Percentiles rank a stretch among this genome's conserved stretches.
These are phyloP conservation scores for Dasyurus viverrinus DNA, from an alignment of 2,113 vertebrate genomes.

Conservation along the genomic window DNA sequence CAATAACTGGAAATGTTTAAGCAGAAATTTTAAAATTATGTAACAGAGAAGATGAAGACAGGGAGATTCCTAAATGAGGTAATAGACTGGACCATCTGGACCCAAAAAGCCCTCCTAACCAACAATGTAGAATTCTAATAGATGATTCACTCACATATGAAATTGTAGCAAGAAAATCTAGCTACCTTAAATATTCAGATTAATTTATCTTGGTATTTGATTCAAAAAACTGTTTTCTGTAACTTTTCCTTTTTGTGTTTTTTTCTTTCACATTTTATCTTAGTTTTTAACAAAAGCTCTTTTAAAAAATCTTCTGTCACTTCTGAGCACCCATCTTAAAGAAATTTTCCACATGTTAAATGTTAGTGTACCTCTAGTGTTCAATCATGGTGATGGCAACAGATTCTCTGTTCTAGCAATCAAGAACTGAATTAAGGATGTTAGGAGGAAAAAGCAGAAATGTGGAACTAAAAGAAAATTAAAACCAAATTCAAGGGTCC, in stretches of 20 bases:
- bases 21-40: not conserved
- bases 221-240: not conserved
- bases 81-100: not conserved
- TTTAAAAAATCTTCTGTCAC: not conserved
- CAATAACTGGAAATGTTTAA: not conserved
- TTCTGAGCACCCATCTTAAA: not conserved
- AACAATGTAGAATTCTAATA: not conserved
- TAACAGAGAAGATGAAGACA: not conserved
- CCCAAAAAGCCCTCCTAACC: not conserved
- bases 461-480: not conserved
- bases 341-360: constrained; percentile 24
- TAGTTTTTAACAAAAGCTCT: constrained; percentile 49
- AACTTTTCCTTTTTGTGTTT: not conserved
- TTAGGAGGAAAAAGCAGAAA: not conserved
- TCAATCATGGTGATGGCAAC: not conserved
- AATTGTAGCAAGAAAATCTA: not conserved
- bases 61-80: not conserved
- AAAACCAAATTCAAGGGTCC: not conserved
- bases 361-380: not conserved
- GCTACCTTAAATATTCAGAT: not conserved
- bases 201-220: not conserved
- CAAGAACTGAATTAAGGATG: not conserved
- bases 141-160: not conserved
- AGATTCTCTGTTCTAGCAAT: not conserved
- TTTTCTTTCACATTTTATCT: constrained; percentile 32